Percentiles rank a stretch among this genome's conserved stretches.
Evolutionary conservation across 2,113 vertebrate genomes (phyloP).

Genomic region (Neotragus pygmaeus): DNA sequence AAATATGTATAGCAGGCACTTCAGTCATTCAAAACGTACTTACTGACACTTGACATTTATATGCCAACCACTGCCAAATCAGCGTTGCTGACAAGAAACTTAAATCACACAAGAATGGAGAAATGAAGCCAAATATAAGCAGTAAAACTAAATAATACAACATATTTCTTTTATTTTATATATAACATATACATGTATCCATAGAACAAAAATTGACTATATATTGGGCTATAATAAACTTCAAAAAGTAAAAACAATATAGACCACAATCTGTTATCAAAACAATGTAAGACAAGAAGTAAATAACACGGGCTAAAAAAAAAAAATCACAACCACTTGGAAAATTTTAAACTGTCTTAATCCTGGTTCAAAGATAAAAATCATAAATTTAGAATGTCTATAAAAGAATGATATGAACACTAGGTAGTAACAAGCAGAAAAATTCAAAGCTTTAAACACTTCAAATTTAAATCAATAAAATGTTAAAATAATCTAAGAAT

Average conservation of each 20-base stretch:
- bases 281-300: background rate
- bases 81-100: background rate
- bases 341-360: constrained; percentile 23
- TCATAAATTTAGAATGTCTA: background rate
- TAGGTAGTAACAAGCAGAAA: background rate
- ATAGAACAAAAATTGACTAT: background rate
- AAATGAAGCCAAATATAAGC: background rate
- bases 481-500: background rate
- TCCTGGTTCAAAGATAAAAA: background rate
- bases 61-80: background rate
- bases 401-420: background rate
- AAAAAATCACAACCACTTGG: background rate
- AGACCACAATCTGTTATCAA: background rate
- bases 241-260: constrained; percentile 6
- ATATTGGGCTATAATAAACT: background rate
- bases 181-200: background rate
- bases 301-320: background rate
- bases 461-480: background rate
- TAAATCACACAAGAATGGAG: background rate
- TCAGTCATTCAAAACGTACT: background rate
- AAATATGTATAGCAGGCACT: background rate
- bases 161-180: background rate
- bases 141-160: background rate
- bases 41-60: background rate
- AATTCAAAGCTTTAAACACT: background rate